Percentiles rank a stretch among this genome's conserved stretches.
Conservation (phyloP, 2,888 invertebrate species). For the Drosophila trichaetosa region DNA sequence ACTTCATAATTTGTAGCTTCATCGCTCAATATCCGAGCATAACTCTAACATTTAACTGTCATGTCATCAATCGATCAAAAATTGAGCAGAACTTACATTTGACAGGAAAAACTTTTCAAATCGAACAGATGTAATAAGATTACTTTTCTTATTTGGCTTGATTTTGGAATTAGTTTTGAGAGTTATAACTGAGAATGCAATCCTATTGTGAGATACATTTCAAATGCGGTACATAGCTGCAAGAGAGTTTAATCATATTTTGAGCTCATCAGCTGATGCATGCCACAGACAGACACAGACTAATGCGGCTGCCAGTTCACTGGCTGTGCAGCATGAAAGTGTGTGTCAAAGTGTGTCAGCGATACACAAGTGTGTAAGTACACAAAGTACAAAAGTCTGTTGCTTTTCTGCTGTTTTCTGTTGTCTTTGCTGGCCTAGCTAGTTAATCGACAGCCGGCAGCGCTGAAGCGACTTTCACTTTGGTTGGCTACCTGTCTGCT, state of each 20-base stretch:
- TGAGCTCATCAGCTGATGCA: neutral
- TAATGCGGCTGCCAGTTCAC: conserved; percentile 36
- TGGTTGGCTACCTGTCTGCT: conserved; percentile 37
- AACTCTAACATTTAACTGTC: neutral
- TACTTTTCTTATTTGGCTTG: neutral
- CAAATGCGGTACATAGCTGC: neutral
- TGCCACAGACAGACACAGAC: neutral
- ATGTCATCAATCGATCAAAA: neutral
- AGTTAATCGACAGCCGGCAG: conserved; percentile 54
- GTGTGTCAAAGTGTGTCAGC: conserved; percentile 19
- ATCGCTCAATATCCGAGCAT: neutral
- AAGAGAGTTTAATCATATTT: neutral
- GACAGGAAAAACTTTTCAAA: neutral
- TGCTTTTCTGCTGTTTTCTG: conserved; percentile 2
- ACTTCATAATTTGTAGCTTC: neutral
- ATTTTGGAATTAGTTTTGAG: neutral
- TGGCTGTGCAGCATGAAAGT: conserved; percentile 31
- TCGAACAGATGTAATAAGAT: neutral
- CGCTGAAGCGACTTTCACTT: conserved; percentile 40
- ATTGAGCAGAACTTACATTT: neutral
- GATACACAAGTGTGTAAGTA: neutral
- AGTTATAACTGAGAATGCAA: neutral
- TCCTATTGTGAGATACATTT: neutral
- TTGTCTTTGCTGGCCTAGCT: conserved; percentile 22
- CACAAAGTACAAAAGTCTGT: neutral